A percentile compares a stretch with the other conserved stretches of the same genome.
Conservation (phyloP, 2,113 vertebrate genomes). For the Phainopepla nitens region DNA sequence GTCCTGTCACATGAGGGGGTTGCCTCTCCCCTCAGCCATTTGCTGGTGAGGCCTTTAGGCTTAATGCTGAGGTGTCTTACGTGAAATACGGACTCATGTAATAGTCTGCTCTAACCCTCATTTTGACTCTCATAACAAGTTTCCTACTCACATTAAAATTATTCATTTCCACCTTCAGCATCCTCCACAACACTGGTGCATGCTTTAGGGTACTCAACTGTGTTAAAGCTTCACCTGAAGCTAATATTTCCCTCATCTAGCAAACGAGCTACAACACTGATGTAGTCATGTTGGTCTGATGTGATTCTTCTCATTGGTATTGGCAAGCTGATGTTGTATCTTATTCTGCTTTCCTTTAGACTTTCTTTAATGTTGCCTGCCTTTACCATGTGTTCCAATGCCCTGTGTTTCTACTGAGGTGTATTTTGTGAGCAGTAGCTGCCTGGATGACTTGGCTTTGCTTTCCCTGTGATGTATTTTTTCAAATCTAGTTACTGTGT, state of each 20-base stretch:
- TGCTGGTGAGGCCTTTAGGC: not conserved
- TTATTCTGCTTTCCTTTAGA: not conserved
- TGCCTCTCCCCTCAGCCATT: not conserved
- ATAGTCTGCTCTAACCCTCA: not conserved
- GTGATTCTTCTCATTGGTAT: not conserved
- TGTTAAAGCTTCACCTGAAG: not conserved
- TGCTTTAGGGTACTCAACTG: not conserved
- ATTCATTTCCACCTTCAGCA: not conserved
- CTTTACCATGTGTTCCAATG: not conserved
- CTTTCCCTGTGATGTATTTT: not conserved
- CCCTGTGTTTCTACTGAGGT: not conserved
- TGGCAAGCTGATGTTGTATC: not conserved
- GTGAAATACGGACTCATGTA: not conserved
- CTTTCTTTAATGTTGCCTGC: not conserved
- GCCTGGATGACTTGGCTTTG: not conserved
- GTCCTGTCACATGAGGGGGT: rapidly evolving
- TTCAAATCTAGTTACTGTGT: not conserved
- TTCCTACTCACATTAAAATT: not conserved
- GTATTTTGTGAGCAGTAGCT: not conserved
- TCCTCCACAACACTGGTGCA: not conserved
- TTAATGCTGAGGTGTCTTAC: not conserved
- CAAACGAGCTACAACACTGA: not conserved
- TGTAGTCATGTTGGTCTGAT: not conserved
- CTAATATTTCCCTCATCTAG: not conserved
- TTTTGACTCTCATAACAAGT: not conserved